A percentile compares a stretch with the other conserved stretches of the same genome.
Evolutionary conservation across 2,113 vertebrate species (phyloP).

Genomic region (Dryoscopus gambensis): DNA sequence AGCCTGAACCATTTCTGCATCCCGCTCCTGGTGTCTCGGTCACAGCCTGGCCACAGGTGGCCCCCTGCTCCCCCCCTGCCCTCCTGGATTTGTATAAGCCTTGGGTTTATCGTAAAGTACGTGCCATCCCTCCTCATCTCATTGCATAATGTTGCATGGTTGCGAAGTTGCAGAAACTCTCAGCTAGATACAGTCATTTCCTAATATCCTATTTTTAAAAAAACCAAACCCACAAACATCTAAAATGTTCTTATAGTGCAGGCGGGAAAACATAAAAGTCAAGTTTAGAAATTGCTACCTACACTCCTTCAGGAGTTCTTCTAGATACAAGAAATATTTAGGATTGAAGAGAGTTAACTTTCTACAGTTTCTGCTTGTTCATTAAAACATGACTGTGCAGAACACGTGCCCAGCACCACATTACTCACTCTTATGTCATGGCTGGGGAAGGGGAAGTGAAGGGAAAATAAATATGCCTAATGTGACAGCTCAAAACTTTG

Average conservation of each 20-base stretch:
- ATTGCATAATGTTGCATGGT: accelerated
- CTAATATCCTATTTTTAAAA: neutral
- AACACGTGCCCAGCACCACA: neutral
- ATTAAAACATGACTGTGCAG: neutral
- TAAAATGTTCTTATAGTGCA: neutral
- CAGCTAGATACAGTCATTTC: neutral
- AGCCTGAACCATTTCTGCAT: neutral
- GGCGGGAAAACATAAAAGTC: neutral
- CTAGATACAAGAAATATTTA: neutral
- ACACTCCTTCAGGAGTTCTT: neutral
- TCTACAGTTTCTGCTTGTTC: neutral
- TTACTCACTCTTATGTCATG: neutral
- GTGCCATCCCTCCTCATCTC: neutral
- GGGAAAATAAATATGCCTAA: neutral
- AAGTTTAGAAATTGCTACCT: neutral
- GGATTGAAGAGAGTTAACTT: neutral
- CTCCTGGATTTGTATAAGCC: neutral
- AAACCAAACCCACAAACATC: neutral
- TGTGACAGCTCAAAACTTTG: neutral
- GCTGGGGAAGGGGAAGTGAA: neutral
- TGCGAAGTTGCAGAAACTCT: neutral
- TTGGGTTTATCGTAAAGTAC: accelerated
- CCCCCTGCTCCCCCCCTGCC: accelerated
- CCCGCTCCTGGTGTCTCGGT: no score
- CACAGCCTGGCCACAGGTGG: neutral